These are phyloP conservation scores for Tapirus terrestris DNA, from an alignment of 2,113 vertebrate species.

Conservation along the genomic window DNA sequence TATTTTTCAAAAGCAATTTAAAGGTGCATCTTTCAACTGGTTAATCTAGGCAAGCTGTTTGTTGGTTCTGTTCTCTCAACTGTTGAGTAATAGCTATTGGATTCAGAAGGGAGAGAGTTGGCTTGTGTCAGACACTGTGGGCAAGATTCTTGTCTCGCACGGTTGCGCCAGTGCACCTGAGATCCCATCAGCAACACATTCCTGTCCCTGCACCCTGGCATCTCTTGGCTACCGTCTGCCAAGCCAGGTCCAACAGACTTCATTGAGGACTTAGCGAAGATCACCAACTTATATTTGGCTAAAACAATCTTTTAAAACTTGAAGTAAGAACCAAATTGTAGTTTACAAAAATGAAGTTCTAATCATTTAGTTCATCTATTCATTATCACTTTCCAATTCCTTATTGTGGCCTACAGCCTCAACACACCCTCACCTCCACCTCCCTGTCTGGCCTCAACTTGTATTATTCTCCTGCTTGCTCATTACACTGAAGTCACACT, in stretches of 20 bases:
- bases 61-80: conserved; percentile 37
- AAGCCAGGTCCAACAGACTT: conserved; percentile 3
- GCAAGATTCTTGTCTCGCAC: neutral
- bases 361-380: neutral
- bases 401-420: neutral
- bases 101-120: conserved; percentile 23
- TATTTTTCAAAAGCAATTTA: conserved; percentile 64
- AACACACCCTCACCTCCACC: neutral
- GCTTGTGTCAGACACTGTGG: neutral
- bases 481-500: neutral
- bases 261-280: conserved; percentile 18
- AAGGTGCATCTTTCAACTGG: conserved; percentile 36
- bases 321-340: neutral
- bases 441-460: neutral
- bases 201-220: neutral
- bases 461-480: neutral
- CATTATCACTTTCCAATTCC: neutral
- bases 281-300: neutral
- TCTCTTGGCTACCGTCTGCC: neutral
- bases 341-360: neutral
- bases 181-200: conserved; percentile 27
- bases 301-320: conserved; percentile 43
- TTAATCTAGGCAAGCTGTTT: conserved; percentile 58
- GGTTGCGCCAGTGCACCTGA: conserved; percentile 59
- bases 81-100: conserved; percentile 56